Conservation (phyloP, 2,888 invertebrate species). For the Tortricodes alternella region DNA sequence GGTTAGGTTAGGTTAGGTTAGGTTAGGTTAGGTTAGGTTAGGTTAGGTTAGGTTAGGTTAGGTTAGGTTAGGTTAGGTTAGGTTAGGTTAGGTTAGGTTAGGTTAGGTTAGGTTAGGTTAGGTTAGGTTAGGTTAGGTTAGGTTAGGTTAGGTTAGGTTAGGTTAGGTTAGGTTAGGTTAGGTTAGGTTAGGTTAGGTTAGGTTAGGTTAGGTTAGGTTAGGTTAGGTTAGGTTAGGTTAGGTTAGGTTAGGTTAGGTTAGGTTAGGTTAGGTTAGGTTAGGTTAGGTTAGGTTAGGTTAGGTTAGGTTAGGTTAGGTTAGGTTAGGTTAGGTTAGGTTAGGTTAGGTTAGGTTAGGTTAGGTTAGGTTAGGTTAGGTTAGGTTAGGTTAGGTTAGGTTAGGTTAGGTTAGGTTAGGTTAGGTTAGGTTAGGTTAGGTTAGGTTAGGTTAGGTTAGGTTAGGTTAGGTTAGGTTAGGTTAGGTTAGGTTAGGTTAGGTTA, state of each 20-base stretch:
- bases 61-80: neutral
- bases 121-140: neutral
- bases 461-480: constrained; percentile 4
- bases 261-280: constrained; percentile 9
- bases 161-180: neutral
- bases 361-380: constrained; percentile 4
- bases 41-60: neutral
- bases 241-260: constrained; percentile 9
- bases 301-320: constrained; percentile 9
- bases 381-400: constrained; percentile 4
- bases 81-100: neutral
- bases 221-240: constrained; percentile 5
- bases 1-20: neutral
- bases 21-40: neutral
- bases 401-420: constrained; percentile 4
- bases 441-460: constrained; percentile 4
- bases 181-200: neutral
- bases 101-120: neutral
- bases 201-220: neutral
- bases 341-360: constrained; percentile 1
- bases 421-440: constrained; percentile 2
- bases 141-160: neutral
- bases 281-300: constrained; percentile 9
- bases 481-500: constrained; percentile 18
- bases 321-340: neutral